Conservation (phyloP, 2,888 invertebrate species). For the Cremastinae sp. region DNA sequence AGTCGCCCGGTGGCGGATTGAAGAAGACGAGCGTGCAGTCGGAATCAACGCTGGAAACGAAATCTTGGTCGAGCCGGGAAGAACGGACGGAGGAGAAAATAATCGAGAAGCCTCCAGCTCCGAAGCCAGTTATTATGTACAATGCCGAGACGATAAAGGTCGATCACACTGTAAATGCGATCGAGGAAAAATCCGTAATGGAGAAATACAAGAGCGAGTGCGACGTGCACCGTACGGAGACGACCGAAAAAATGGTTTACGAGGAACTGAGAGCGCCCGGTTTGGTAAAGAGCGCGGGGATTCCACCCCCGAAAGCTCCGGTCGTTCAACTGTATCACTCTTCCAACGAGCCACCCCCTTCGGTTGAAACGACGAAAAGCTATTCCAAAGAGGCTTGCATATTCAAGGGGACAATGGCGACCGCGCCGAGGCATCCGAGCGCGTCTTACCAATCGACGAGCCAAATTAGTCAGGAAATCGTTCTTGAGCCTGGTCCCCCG, state of each 20-base stretch:
- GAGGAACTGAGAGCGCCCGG: conserved; percentile 81
- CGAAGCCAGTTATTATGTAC: conserved; percentile 77
- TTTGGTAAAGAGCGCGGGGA: conserved; percentile 80
- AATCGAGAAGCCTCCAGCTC: conserved; percentile 67
- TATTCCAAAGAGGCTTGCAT: conserved; percentile 55
- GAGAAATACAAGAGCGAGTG: conserved; percentile 75
- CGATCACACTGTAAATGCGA: conserved; percentile 76
- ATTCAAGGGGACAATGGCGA: conserved; percentile 63
- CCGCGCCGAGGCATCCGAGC: conserved; percentile 64
- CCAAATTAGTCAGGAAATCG: conserved; percentile 59
- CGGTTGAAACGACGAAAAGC: conserved; percentile 37
- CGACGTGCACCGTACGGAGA: conserved; percentile 72
- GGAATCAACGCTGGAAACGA: conserved; percentile 73
- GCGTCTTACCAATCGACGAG: conserved; percentile 66
- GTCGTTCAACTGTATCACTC: conserved; percentile 69
- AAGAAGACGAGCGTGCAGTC: conserved; percentile 77
- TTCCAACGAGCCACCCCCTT: conserved; percentile 63
- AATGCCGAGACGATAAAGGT: conserved; percentile 80
- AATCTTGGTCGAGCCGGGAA: conserved; percentile 75
- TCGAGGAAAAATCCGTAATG: conserved; percentile 77
- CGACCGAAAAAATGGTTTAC: conserved; percentile 75
- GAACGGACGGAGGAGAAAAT: conserved; percentile 68
- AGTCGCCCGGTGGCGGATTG: conserved; percentile 72
- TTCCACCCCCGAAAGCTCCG: conserved; percentile 70
- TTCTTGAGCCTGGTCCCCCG: conserved; percentile 85